These are phyloP conservation scores for Indicator indicator DNA, from an alignment of 2,113 vertebrate species.

Conservation along the genomic window DNA sequence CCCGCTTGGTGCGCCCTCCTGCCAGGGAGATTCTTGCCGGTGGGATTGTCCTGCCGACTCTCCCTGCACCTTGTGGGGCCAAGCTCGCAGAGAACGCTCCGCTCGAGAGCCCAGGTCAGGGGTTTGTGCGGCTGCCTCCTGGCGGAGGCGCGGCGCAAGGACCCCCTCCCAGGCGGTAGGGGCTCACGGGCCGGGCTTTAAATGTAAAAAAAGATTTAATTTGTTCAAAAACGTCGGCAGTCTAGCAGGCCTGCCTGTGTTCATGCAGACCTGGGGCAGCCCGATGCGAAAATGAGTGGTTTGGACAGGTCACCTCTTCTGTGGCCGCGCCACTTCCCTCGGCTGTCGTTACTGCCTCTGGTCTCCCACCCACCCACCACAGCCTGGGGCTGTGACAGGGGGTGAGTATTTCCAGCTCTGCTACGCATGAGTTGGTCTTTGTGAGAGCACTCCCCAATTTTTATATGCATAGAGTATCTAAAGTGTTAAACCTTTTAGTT, in stretches of 20 bases:
- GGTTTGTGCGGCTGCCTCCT: neutral
- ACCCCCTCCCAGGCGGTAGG: too few relatives aligned
- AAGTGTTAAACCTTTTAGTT: neutral
- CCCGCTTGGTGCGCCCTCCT: neutral
- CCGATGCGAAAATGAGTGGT: fast-evolving
- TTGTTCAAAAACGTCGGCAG: fast-evolving
- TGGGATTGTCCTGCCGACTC: too few relatives aligned
- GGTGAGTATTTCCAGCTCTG: neutral
- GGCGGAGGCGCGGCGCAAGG: neutral
- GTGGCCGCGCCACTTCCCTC: neutral
- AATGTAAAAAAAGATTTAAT: fast-evolving
- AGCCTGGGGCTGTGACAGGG: too few relatives aligned
- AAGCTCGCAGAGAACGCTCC: too few relatives aligned
- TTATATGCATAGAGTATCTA: too few relatives aligned
- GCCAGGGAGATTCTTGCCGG: too few relatives aligned
- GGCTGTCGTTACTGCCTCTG: too few relatives aligned
- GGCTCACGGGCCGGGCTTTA: too few relatives aligned
- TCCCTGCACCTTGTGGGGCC: fast-evolving
- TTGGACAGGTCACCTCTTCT: fast-evolving
- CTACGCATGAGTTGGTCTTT: fast-evolving
- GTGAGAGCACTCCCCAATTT: fast-evolving
- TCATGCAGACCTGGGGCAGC: fast-evolving
- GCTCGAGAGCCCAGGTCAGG: neutral
- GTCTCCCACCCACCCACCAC: fast-evolving
- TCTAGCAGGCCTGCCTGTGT: fast-evolving